Evolutionary conservation across 2,888 invertebrate species (phyloP).

Genomic region (Watsonalla binaria): DNA sequence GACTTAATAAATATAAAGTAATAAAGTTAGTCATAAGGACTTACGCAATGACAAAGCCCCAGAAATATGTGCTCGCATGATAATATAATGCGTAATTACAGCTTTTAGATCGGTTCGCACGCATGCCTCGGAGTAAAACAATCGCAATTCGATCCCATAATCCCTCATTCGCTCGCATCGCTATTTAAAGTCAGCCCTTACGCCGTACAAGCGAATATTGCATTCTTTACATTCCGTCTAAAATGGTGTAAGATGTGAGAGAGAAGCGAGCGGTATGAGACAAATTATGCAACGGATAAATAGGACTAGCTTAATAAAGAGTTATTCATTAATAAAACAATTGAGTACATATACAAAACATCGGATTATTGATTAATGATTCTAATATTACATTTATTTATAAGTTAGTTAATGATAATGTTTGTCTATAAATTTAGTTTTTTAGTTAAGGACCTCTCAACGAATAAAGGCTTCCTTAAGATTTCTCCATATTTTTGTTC

Average conservation of each 20-base stretch:
- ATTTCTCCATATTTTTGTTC: too few species aligned
- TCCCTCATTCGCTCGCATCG: slow-evolving; percentile 60
- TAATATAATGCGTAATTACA: slow-evolving; percentile 7
- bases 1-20: not conserved
- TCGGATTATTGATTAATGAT: too few species aligned
- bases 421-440: too few species aligned
- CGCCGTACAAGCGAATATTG: slow-evolving; percentile 71
- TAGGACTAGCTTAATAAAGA: too few species aligned
- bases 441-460: too few species aligned
- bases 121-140: slow-evolving; percentile 31
- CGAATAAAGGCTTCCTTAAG: too few species aligned
- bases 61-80: slow-evolving; percentile 9
- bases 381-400: too few species aligned
- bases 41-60: not conserved
- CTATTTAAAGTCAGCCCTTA: slow-evolving; percentile 67
- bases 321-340: too few species aligned
- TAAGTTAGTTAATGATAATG: too few species aligned
- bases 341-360: too few species aligned
- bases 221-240: slow-evolving; percentile 58
- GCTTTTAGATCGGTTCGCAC: slow-evolving; percentile 1
- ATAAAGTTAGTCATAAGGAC: not conserved
- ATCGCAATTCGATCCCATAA: slow-evolving; percentile 50
- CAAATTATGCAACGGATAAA: too few species aligned
- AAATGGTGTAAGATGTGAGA: slow-evolving; percentile 25
- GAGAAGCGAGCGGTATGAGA: slow-evolving; percentile 1